These are phyloP conservation scores for Cephonodes hylas DNA, from an alignment of 2,888 invertebrate species.

Conservation along the genomic window DNA sequence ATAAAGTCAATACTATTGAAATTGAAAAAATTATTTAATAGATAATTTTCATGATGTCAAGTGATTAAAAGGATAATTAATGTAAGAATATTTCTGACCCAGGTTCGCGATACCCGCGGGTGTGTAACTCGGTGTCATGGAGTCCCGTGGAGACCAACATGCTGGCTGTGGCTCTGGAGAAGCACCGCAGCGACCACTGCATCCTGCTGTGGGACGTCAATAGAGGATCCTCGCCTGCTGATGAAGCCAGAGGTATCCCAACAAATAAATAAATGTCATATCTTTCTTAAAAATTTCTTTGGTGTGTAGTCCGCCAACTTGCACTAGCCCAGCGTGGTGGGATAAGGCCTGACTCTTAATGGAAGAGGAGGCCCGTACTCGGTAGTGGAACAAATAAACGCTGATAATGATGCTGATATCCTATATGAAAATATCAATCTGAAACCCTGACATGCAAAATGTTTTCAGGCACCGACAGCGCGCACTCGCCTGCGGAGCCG, in stretches of 20 bases:
- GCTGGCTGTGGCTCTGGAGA: conserved; percentile 93
- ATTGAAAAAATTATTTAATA: too few species aligned
- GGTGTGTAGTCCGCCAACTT: too few species aligned
- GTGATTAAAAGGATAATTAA: neutral
- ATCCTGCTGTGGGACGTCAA: conserved; percentile 94
- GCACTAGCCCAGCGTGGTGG: too few species aligned
- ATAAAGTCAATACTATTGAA: too few species aligned
- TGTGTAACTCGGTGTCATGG: conserved; percentile 94
- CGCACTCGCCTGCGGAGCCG: conserved; percentile 67
- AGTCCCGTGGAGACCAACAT: conserved; percentile 90
- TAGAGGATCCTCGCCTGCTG: conserved; percentile 56
- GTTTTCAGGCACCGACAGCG: conserved; percentile 32
- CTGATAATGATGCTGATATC: too few species aligned
- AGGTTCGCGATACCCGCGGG: conserved; percentile 92
- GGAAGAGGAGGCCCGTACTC: too few species aligned
- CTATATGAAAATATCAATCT: too few species aligned
- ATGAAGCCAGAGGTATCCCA: conserved; percentile 45
- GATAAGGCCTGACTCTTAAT: too few species aligned
- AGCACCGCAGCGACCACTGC: conserved; percentile 93
- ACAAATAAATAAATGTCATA: neutral
- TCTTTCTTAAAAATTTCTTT: too few species aligned
- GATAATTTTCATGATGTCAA: too few species aligned
- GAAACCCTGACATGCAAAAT: too few species aligned
- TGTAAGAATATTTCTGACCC: neutral
- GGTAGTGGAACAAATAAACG: too few species aligned